These are phyloP conservation scores for Sussaba pulchella DNA, from an alignment of 2,888 invertebrate genomes.

Conservation along the genomic window DNA sequence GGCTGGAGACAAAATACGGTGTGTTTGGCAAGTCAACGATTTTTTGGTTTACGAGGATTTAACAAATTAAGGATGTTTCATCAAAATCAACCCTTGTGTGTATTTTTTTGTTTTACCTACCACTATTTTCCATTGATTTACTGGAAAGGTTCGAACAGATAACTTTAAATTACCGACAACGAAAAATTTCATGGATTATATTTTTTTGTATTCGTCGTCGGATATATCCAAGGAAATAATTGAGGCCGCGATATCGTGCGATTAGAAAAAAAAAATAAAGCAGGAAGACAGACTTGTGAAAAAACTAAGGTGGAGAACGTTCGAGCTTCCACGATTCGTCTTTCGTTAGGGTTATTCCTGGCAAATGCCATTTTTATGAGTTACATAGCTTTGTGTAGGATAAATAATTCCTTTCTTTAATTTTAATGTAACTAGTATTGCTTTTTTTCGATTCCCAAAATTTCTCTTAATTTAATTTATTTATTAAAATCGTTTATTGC, in stretches of 20 bases:
- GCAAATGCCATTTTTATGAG: no score
- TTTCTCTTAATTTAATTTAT: no score
- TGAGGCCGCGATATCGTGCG: constrained; percentile 43
- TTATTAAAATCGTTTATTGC: no score
- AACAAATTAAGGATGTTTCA: constrained; percentile 73
- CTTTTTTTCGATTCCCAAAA: neutral
- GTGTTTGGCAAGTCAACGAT: constrained; percentile 78
- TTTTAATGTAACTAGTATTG: no score
- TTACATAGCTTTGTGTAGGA: no score
- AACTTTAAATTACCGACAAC: constrained; percentile 80
- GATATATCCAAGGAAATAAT: constrained; percentile 19
- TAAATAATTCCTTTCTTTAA: no score
- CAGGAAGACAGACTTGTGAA: constrained; percentile 15
- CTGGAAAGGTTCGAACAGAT: constrained; percentile 83
- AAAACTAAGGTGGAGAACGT: neutral
- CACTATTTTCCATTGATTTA: constrained; percentile 84
- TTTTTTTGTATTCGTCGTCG: constrained; percentile 45
- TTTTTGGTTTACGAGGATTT: constrained; percentile 66
- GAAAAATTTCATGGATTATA: constrained; percentile 48
- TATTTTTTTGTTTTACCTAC: constrained; percentile 82
- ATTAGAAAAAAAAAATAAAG: constrained; percentile 13
- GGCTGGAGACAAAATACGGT: constrained; percentile 70
- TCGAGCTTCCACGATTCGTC: neutral
- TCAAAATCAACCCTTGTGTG: no score
- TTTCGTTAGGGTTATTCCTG: no score